Evolutionary conservation across 2,797 vertebrate genomes (phyloP).

Genomic region (Todus mexicanus): DNA sequence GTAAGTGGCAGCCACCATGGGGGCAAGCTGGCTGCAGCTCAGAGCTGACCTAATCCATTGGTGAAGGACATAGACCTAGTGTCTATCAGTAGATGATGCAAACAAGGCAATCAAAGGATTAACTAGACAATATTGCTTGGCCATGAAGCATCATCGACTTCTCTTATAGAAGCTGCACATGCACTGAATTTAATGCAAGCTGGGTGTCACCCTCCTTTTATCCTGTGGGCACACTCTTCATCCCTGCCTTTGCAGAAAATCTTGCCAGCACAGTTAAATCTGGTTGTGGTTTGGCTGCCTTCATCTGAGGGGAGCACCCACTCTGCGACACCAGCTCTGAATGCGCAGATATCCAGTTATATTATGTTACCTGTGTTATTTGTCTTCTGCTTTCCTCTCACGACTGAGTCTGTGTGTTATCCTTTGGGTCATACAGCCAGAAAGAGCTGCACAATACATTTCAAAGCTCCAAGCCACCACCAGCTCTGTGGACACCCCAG

Average conservation of each 20-base stretch:
- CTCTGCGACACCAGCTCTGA: background rate
- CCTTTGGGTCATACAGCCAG: background rate
- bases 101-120: background rate
- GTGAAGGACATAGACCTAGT: accelerated
- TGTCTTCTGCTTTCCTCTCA: background rate
- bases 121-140: background rate
- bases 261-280: background rate
- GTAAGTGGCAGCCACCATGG: background rate
- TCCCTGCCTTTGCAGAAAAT: background rate
- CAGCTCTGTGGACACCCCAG: background rate
- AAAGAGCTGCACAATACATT: background rate
- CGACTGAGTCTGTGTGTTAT: background rate
- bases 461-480: background rate
- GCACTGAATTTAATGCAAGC: background rate
- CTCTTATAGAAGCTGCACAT: background rate
- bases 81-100: too few species aligned
- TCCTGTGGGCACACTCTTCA: background rate
- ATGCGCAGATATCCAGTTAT: background rate
- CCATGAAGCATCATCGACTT: background rate
- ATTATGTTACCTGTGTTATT: too few species aligned
- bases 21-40: background rate
- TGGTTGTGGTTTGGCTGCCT: background rate
- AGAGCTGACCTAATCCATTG: background rate
- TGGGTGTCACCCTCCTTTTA: background rate
- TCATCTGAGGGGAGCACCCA: background rate